These are phyloP conservation scores for Caradrina kadenii DNA, from an alignment of 2,888 invertebrate genomes.

Conservation along the genomic window DNA sequence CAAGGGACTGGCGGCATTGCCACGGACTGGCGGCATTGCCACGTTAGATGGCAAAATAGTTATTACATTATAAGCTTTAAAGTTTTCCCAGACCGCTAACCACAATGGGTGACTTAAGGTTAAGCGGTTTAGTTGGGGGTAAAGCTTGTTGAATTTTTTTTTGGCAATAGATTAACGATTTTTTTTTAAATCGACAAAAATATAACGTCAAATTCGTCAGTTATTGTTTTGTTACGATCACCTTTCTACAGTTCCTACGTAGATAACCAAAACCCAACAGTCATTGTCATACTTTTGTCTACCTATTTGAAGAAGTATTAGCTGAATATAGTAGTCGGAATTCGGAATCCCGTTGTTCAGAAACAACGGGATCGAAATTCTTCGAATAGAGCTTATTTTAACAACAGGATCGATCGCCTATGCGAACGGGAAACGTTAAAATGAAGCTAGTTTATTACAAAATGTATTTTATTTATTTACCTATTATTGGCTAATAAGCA, in stretches of 20 bases:
- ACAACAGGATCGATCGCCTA: constrained; percentile 3
- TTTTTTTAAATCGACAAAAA: not conserved
- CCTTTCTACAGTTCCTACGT: not conserved
- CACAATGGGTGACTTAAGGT: too few species aligned
- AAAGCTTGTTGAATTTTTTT: not conserved
- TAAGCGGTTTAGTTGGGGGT: too few species aligned
- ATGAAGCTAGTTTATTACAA: not conserved
- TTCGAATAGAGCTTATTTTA: constrained; percentile 2
- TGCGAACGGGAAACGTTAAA: constrained; percentile 3
- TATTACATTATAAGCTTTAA: too few species aligned
- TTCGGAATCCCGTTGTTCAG: constrained; percentile 8
- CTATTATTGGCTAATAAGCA: too few species aligned
- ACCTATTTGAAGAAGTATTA: constrained; percentile 3
- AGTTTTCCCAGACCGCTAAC: too few species aligned
- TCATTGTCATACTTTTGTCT: not conserved
- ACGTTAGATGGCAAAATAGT: too few species aligned
- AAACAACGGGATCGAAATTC: constrained; percentile 24
- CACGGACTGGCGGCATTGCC: too few species aligned
- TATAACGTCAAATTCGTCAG: not conserved
- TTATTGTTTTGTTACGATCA: not conserved
- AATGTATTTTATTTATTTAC: too few species aligned
- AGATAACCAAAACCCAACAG: not conserved
- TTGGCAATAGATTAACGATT: not conserved
- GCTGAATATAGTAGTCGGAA: not conserved
- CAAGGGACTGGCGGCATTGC: too few species aligned